A percentile compares a stretch with the other conserved stretches of the same genome.
Conservation (phyloP, 2,888 invertebrate genomes). For the Glomeris marginata region DNA sequence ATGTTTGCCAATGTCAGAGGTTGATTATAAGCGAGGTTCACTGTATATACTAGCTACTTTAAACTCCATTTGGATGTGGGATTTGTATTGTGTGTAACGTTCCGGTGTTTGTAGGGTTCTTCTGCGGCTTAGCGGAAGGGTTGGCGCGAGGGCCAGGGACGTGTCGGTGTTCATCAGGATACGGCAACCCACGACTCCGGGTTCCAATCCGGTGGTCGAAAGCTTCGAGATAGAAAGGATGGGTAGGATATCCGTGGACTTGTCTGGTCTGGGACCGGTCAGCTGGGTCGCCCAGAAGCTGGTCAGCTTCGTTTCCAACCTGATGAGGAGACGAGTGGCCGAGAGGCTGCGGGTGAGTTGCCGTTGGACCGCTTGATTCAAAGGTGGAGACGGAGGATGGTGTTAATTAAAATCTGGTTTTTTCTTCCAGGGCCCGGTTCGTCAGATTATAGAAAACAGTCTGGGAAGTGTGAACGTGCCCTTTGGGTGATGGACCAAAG, state of each 20-base stretch:
- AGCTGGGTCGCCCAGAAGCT: conserved; percentile 15
- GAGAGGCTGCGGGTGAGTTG: conserved; percentile 5
- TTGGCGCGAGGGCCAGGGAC: conserved; percentile 13
- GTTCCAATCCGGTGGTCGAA: conserved; percentile 13
- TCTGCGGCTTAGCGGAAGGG: conserved; percentile 13
- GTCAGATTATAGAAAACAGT: conserved; percentile 14
- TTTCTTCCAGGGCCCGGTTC: conserved; percentile 10
- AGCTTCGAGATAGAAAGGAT: conserved; percentile 13
- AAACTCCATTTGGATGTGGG: neutral
- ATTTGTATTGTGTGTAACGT: neutral
- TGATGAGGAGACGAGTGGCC: conserved; percentile 13
- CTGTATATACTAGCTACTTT: too few species aligned
- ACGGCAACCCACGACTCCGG: conserved; percentile 13
- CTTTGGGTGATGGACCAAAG: conserved; percentile 3
- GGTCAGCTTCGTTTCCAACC: conserved; percentile 11
- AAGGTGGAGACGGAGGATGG: too few species aligned
- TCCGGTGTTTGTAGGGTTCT: conserved; percentile 8
- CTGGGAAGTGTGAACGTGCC: conserved; percentile 10
- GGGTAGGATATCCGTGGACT: conserved; percentile 12
- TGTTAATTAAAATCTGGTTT: too few species aligned
- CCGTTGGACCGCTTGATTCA: too few species aligned
- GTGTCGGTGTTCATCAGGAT: conserved; percentile 14
- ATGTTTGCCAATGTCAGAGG: too few species aligned
- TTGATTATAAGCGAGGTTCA: too few species aligned
- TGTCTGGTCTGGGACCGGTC: conserved; percentile 14